Conservation (phyloP, 2,797 vertebrate genomes). For the Hyperoplus lanceolatus region DNA sequence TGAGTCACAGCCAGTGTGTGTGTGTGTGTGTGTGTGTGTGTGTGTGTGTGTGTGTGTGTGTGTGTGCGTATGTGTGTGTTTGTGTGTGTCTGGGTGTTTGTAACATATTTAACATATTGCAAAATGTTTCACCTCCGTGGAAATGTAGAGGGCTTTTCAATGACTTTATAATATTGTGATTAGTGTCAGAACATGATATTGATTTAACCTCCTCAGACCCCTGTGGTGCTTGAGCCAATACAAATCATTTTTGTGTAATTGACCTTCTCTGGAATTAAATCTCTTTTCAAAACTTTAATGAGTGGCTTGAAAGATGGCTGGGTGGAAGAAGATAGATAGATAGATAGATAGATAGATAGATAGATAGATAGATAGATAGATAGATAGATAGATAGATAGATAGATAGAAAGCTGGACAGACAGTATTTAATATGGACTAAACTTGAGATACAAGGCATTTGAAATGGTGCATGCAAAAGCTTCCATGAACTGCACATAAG, state of each 20-base stretch:
- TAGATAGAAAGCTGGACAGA: no score
- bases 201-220: conserved; percentile 2
- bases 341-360: no score
- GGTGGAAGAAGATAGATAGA: no score
- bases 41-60: background rate
- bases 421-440: no score
- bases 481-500: background rate
- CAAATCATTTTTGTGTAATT: background rate
- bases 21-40: conserved; percentile 11
- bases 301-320: no score
- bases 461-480: background rate
- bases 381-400: no score
- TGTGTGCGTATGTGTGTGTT: background rate
- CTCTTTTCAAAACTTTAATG: background rate
- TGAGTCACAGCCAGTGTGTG: background rate
- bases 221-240: background rate
- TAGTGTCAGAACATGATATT: background rate
- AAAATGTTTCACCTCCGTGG: background rate
- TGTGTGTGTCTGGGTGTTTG: background rate
- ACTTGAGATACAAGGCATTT: background rate
- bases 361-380: no score
- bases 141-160: conserved; percentile 9
- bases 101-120: no score
- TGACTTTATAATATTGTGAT: conserved; percentile 3
- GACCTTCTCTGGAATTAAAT: background rate